Conservation (phyloP, 2,888 invertebrate genomes). For the Mechanitis mazaeus region DNA sequence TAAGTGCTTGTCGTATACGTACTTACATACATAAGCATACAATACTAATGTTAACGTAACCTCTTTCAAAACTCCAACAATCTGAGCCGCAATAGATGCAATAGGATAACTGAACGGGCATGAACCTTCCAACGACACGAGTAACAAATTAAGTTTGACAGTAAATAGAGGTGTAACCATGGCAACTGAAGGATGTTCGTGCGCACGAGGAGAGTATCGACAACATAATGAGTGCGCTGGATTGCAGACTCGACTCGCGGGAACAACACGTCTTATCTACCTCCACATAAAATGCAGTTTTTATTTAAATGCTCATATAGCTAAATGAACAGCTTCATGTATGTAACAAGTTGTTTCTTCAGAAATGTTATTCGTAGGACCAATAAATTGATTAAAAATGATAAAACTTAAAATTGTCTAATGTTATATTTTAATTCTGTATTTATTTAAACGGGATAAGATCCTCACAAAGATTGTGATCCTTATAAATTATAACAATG, state of each 20-base stretch:
- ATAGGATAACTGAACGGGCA: slow-evolving; percentile 29
- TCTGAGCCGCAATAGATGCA: slow-evolving; percentile 26
- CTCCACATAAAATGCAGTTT: no score
- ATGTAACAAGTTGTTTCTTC: no score
- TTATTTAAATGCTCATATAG: no score
- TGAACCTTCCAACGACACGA: slow-evolving; percentile 65
- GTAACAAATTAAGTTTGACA: slow-evolving; percentile 71
- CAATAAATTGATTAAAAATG: no score
- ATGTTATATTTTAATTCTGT: not conserved
- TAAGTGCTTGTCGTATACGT: no score
- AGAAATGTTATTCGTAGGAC: no score
- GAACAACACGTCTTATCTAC: slow-evolving; percentile 25
- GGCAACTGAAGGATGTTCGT: slow-evolving; percentile 68
- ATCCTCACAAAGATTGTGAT: no score
- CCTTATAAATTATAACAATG: not conserved
- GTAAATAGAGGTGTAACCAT: slow-evolving; percentile 64
- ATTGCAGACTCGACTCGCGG: slow-evolving; percentile 47
- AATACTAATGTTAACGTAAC: slow-evolving; percentile 16
- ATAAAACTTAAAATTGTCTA: not conserved
- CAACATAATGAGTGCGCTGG: slow-evolving; percentile 62
- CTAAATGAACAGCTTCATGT: no score
- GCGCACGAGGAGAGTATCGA: slow-evolving; percentile 71
- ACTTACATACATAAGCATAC: slow-evolving; percentile 1
- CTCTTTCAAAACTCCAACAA: slow-evolving; percentile 26
- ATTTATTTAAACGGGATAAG: not conserved